Evolutionary conservation across 2,797 vertebrate genomes (phyloP).

Genomic region (Epinephelus malabaricus): DNA sequence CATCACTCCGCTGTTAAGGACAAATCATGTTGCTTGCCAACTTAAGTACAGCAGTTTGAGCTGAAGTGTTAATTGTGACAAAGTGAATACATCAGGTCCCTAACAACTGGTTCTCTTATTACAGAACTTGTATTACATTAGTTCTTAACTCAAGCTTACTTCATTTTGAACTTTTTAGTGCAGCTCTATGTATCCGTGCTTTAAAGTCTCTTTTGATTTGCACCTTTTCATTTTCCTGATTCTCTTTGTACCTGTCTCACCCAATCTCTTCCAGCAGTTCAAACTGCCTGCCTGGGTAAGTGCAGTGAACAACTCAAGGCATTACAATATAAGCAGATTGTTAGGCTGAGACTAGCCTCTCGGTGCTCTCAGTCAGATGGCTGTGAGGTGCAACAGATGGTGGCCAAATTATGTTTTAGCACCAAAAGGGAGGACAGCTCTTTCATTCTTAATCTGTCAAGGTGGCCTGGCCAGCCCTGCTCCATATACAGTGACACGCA

Average conservation of each 20-base stretch:
- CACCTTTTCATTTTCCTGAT: constrained; percentile 3
- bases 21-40: constrained; percentile 9
- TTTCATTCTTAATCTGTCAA: constrained; percentile 41
- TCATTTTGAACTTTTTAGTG: constrained; percentile 27
- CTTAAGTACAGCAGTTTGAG: constrained; percentile 16
- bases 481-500: constrained; percentile 16
- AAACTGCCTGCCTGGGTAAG: constrained; percentile 32
- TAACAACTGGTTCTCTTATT: constrained; percentile 17
- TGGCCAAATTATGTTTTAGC: constrained; percentile 55
- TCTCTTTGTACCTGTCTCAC: constrained; percentile 1
- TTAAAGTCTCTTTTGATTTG: constrained; percentile 9
- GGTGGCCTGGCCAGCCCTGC: constrained; percentile 6
- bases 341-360: constrained; percentile 39
- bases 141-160: constrained; percentile 26
- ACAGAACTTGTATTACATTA: constrained; percentile 7
- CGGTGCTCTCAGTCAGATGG: constrained; percentile 50
- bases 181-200: neutral
- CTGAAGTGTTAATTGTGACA: constrained; percentile 42
- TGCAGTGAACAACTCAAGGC: constrained; percentile 33
- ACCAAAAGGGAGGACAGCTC: constrained; percentile 40
- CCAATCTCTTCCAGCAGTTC: constrained; percentile 21
- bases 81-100: neutral
- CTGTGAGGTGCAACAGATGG: constrained; percentile 59
- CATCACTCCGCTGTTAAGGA: constrained; percentile 19
- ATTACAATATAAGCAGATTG: constrained; percentile 34